These are phyloP conservation scores for Rynchops niger DNA, from an alignment of 2,113 vertebrate species.

Conservation along the genomic window DNA sequence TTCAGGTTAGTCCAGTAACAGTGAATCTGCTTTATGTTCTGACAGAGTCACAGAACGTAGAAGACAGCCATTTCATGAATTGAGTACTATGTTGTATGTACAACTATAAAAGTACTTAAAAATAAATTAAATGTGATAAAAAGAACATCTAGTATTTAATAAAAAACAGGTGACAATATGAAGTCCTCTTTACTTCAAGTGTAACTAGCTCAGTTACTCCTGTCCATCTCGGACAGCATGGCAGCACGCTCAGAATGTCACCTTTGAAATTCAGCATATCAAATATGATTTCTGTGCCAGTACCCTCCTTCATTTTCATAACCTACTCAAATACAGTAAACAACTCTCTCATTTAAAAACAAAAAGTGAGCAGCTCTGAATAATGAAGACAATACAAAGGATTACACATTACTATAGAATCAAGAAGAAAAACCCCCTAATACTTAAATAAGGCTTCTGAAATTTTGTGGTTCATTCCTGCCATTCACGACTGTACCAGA, in stretches of 20 bases:
- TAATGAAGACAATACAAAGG: neutral
- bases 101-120: neutral
- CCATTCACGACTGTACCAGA: neutral
- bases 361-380: neutral
- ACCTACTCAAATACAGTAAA: neutral
- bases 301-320: neutral
- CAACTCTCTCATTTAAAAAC: neutral
- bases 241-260: neutral
- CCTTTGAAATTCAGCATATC: neutral
- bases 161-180: neutral
- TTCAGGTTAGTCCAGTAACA: neutral
- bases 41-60: neutral
- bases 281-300: neutral
- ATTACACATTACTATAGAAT: neutral
- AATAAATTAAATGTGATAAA: neutral
- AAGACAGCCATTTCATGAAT: neutral
- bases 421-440: fast-evolving
- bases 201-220: neutral
- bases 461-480: neutral
- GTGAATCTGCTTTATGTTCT: neutral
- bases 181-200: neutral
- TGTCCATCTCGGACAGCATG: neutral
- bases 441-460: neutral
- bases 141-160: neutral
- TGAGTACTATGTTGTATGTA: neutral